Base-by-base conservation (phyloP, 2,888 invertebrate species). In the Cecidostiba fungosa region DNA sequence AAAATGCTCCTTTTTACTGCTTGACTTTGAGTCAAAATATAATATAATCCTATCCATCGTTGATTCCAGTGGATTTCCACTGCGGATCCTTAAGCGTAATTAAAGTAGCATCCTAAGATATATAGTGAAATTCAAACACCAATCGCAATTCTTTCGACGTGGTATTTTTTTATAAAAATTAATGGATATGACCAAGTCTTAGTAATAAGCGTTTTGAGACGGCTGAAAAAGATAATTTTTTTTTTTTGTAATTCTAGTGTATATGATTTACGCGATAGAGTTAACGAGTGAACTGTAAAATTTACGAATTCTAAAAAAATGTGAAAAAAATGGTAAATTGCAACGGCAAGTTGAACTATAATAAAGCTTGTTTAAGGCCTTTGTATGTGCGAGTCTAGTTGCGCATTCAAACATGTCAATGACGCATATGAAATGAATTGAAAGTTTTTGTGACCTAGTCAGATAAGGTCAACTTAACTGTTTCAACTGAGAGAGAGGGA, bases 121-220 rank as follows among this genome's bases (percentile, higher is more conserved):
- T 77, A 62, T 62, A 62, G 62, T 14, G 12, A 76, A 77, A 69
- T 72, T 50, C 14, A 47, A 85, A 78, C 78, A 82, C 76, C 77
- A 85, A 82, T 66, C 12, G 8, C n/a, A 72, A 77, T 77, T 77
- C 59, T 81, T 82, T 82, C 36, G n/a, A 32, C 8, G 32, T n/a
- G 32, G 4, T 69, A 36, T 70, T 82, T 81, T 32, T 81, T 81
- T 84, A 43, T 85, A 82, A 73, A 79, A 66, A 54, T 50, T 73
- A 84, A 79, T 72, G n/a, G 12, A 66, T 79, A 69, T 29, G 79
- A 79, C 79, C 84, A 84, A 84, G 50, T 43, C 50, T 79, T 50
- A 39, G 26, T 50, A 69, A 59, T 36, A 80, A 76, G 59, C 62
- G 62, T 81, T 54, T 84, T 32, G 29, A 39, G n/a, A 69, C 50